A percentile compares a stretch with the other conserved stretches of the same genome.
Evolutionary conservation across 2,888 invertebrate genomes (phyloP).

Genomic region (Macropis europaea): DNA sequence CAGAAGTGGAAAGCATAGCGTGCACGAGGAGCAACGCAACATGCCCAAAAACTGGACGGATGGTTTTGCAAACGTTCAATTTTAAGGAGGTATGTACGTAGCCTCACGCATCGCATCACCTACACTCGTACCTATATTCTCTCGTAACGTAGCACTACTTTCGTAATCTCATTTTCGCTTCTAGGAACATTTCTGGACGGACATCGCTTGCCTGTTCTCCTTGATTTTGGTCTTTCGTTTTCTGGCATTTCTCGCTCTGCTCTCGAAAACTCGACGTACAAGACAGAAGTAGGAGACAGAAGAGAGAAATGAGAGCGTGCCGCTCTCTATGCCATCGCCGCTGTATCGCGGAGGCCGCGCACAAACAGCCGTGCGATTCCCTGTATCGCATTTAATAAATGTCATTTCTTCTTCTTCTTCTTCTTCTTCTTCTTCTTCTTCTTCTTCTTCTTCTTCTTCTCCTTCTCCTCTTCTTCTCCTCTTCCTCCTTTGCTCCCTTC

Average conservation of each 20-base stretch:
- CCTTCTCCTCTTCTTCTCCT: no score
- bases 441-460: no score
- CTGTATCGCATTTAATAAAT: no score
- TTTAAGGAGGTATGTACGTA: slow-evolving; percentile 85
- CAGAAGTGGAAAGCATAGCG: slow-evolving; percentile 87
- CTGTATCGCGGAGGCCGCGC: neutral
- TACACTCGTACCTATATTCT: neutral
- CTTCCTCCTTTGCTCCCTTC: no score
- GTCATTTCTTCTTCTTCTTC: neutral
- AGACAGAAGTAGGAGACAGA: slow-evolving; percentile 78
- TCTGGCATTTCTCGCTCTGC: slow-evolving; percentile 88
- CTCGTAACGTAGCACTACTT: no score
- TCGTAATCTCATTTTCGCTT: slow-evolving; percentile 66
- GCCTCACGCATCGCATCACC: neutral
- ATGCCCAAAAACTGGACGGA: slow-evolving; percentile 89
- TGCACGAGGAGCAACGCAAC: slow-evolving; percentile 88
- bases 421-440: no score
- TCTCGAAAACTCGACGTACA: slow-evolving; percentile 85
- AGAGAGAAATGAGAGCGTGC: neutral
- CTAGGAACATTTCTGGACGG: slow-evolving; percentile 86
- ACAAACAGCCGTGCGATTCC: neutral
- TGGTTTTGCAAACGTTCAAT: slow-evolving; percentile 89
- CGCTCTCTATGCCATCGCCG: no score
- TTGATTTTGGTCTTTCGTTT: slow-evolving; percentile 88
- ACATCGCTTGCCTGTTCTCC: slow-evolving; percentile 86